Evolutionary conservation across 2,113 vertebrate genomes (phyloP).

Genomic region (Barnardius zonarius): DNA sequence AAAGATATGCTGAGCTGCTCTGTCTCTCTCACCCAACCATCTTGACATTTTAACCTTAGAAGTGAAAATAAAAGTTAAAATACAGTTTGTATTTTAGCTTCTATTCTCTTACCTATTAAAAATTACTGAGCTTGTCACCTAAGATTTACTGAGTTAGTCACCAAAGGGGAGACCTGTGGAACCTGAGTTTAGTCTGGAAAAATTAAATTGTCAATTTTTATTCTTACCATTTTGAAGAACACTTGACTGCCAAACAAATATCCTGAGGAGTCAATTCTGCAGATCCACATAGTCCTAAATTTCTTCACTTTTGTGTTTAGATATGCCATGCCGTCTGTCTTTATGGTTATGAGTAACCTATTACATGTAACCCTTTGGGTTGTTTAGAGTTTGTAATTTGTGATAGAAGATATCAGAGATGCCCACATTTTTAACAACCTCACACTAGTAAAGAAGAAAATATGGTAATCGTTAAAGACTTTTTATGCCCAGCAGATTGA

Average conservation of each 20-base stretch:
- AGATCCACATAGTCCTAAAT: background rate
- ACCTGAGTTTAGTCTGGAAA: background rate
- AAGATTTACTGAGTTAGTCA: background rate
- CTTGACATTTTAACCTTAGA: background rate
- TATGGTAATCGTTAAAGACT: background rate
- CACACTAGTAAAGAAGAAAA: background rate
- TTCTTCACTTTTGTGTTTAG: background rate
- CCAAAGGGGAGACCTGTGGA: background rate
- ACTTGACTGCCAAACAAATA: background rate
- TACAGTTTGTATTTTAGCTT: background rate
- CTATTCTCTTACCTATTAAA: background rate
- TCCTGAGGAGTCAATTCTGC: background rate
- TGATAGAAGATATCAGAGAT: background rate
- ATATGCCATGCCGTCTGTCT: background rate
- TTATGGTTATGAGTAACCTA: background rate
- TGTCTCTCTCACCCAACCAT: background rate
- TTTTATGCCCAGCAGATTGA: background rate
- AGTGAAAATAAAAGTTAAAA: background rate
- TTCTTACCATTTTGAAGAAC: background rate
- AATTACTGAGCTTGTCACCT: background rate
- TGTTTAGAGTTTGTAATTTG: background rate
- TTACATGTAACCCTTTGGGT: background rate
- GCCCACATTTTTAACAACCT: background rate
- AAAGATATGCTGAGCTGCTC: background rate
- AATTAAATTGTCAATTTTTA: background rate